Percentiles rank a stretch among this genome's conserved stretches.
Evolutionary conservation across 1,140 invertebrate genomes (phyloP).

Genomic region (Apocrypta bakeri): DNA sequence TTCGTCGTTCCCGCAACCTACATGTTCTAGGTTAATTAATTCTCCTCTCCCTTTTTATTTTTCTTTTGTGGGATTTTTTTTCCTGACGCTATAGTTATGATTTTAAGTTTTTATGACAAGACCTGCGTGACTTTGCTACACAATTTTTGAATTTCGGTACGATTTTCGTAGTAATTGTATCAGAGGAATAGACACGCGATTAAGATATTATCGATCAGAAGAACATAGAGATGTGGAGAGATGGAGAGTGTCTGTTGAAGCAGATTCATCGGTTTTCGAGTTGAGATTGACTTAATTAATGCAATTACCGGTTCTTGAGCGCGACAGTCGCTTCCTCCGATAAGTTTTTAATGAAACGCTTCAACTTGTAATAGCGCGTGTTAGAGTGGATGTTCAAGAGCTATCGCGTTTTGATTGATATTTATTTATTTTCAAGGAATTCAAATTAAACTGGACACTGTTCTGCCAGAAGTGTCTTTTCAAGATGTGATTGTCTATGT

Average conservation of each 20-base stretch:
- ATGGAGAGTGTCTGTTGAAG: neutral
- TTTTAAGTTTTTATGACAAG: too few relatives aligned
- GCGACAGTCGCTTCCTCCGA: neutral
- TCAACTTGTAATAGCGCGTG: neutral
- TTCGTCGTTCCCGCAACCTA: constrained; percentile 14
- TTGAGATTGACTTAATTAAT: neutral
- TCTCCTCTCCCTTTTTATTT: neutral
- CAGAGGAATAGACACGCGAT: neutral
- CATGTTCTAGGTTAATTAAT: constrained; percentile 28
- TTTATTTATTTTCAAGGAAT: neutral
- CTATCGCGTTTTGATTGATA: neutral
- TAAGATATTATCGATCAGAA: neutral
- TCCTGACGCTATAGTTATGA: too few relatives aligned
- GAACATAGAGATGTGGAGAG: neutral
- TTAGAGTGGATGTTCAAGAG: neutral
- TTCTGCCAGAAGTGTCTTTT: too few relatives aligned
- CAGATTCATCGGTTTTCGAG: neutral
- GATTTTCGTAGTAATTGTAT: neutral
- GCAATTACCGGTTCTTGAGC: neutral
- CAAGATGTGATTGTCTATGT: too few relatives aligned
- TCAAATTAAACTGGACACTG: neutral
- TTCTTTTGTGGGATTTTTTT: neutral
- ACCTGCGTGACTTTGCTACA: too few relatives aligned
- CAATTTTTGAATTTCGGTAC: constrained; percentile 11
- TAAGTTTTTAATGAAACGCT: neutral